phyloP scores from a whole-genome alignment of 2,797 vertebrate species.

The Siniperca undulata region DNA sequence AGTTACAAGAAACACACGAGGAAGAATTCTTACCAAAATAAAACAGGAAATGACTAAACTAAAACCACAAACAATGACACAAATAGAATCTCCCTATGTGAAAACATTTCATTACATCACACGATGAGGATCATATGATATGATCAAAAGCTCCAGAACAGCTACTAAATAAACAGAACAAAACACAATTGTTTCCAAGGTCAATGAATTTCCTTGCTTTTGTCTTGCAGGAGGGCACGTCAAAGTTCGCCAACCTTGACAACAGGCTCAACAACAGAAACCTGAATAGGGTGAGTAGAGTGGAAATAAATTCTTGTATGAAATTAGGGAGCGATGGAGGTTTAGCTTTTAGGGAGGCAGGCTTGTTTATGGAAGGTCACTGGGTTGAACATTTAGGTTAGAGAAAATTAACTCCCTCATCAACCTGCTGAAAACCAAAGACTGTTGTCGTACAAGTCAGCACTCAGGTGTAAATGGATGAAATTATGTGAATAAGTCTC shows the following conservation, averaged over 20 bases:
- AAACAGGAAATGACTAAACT: no score
- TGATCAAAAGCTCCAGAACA: background rate
- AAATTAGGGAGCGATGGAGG: background rate
- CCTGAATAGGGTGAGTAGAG: constrained; percentile 74
- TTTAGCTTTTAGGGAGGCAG: background rate
- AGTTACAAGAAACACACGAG: no score
- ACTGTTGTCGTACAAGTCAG: background rate
- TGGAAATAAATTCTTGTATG: background rate
- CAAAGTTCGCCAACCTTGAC: constrained; percentile 82
- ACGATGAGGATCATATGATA: background rate
- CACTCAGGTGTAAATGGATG: background rate
- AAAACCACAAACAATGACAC: no score
- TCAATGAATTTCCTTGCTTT: constrained; percentile 11
- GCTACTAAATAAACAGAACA: background rate
- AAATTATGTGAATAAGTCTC: background rate
- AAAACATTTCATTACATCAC: no score
- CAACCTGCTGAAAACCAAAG: background rate
- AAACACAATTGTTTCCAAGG: background rate
- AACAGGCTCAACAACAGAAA: constrained; percentile 81
- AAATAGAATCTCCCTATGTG: background rate
- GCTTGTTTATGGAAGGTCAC: background rate
- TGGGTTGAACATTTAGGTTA: background rate
- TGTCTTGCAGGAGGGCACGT: constrained; percentile 84
- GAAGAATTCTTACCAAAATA: no score
- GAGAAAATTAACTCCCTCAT: background rate